Evolutionary conservation across 2,888 invertebrate species (phyloP).

Genomic region (Drosophila basisetae): DNA sequence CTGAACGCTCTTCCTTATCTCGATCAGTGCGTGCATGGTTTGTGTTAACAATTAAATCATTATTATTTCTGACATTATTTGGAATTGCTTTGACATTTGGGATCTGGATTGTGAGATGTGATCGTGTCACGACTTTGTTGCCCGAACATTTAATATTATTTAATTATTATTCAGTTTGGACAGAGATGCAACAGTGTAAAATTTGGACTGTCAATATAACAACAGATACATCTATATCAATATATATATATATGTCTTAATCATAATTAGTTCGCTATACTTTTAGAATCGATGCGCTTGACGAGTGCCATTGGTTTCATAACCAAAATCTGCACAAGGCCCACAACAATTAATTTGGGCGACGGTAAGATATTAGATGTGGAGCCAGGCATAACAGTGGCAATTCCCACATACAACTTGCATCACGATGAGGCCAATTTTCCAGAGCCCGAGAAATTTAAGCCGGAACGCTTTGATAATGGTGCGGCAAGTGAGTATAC

Average conservation of each 20-base stretch:
- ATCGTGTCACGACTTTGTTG: background rate
- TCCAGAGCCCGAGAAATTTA: conserved; percentile 64
- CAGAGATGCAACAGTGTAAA: background rate
- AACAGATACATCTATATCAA: background rate
- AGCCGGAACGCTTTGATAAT: conserved; percentile 81
- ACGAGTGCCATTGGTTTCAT: conserved; percentile 66
- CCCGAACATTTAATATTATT: background rate
- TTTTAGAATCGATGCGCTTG: conserved; percentile 77
- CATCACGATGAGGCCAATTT: conserved; percentile 77
- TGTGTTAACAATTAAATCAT: background rate
- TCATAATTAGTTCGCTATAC: background rate
- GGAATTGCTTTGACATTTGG: background rate
- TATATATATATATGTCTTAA: too few relatives aligned
- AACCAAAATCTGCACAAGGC: conserved; percentile 68
- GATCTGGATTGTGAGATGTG: background rate
- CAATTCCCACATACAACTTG: conserved; percentile 78
- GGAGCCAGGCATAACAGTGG: conserved; percentile 71
- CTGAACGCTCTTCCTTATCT: conserved; percentile 77
- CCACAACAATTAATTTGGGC: conserved; percentile 61
- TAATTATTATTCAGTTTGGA: background rate
- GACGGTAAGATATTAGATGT: conserved; percentile 59
- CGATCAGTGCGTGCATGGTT: conserved; percentile 82
- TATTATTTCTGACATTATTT: background rate
- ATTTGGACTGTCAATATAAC: background rate
- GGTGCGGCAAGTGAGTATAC: conserved; percentile 59